Conservation (phyloP, 37 sponge, comb jelly and placozoan genomes). For the Ianthella basta region DNA sequence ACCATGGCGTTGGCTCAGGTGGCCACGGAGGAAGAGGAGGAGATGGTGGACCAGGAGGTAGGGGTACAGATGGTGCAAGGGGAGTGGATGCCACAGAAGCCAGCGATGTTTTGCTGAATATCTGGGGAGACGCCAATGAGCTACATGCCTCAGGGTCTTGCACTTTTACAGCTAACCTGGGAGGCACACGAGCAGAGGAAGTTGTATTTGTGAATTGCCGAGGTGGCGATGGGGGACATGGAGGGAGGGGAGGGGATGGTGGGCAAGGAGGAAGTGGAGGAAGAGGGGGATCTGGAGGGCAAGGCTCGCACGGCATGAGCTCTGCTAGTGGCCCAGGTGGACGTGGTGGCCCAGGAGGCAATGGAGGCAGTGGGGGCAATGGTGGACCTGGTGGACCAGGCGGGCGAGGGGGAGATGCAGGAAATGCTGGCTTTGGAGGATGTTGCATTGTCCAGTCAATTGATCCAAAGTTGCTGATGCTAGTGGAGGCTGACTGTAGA, state of each 20-base stretch:
- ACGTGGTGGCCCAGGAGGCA: conserved; percentile 77
- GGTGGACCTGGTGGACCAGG: conserved; percentile 75
- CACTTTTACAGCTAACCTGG: conserved; percentile 54
- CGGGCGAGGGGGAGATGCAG: conserved; percentile 74
- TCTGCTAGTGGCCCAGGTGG: conserved; percentile 59
- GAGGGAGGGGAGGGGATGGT: conserved; percentile 80
- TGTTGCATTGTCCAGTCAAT: conserved; percentile 52
- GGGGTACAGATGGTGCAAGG: conserved; percentile 49
- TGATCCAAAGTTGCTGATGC: conserved; percentile 60
- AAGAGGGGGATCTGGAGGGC: conserved; percentile 63
- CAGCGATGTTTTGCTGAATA: conserved; percentile 62
- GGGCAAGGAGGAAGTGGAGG: conserved; percentile 76
- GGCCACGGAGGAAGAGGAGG: conserved; percentile 62
- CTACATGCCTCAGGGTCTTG: conserved; percentile 53
- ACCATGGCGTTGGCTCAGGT: conserved; percentile 30
- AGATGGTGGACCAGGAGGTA: conserved; percentile 62
- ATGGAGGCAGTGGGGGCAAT: conserved; percentile 76
- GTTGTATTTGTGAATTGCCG: conserved; percentile 66
- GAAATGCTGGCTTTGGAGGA: conserved; percentile 64
- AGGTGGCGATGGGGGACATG: conserved; percentile 83
- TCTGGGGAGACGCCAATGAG: conserved; percentile 57
- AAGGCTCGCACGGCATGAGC: conserved; percentile 41
- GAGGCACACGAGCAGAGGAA: conserved; percentile 61
- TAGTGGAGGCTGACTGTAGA: conserved; percentile 74
- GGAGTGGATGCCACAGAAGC: conserved; percentile 74